These are phyloP conservation scores for Siniperca scherzeri DNA, from an alignment of 2,797 vertebrate genomes.

Conservation along the genomic window DNA sequence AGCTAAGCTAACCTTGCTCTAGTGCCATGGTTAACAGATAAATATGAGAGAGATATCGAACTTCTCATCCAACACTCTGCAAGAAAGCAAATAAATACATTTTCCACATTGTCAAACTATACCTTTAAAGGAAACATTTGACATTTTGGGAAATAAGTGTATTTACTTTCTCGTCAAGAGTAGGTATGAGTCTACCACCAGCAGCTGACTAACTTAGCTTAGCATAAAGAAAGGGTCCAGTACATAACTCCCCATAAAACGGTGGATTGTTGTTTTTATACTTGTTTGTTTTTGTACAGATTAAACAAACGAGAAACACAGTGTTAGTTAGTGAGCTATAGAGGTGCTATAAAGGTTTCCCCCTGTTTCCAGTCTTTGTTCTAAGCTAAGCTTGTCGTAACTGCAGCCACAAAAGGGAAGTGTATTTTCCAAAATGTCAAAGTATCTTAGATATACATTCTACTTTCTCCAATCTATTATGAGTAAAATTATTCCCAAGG, in stretches of 20 bases:
- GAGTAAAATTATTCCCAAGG: not conserved
- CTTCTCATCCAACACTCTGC: not conserved
- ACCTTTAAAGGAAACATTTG: not conserved
- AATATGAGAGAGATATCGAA: not conserved
- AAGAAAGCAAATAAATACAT: not conserved
- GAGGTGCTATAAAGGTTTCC: too few species aligned
- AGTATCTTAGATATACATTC: not conserved
- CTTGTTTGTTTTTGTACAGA: not conserved
- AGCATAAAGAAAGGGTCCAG: not conserved
- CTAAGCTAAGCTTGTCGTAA: too few species aligned
- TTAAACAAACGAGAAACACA: not conserved
- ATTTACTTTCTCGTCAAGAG: not conserved
- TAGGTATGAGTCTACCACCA: not conserved
- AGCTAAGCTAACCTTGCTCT: not conserved
- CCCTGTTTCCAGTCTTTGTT: not conserved
- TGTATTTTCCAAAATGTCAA: too few species aligned
- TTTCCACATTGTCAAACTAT: not conserved
- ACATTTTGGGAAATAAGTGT: not conserved
- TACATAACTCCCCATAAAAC: not conserved
- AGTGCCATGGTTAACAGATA: not conserved
- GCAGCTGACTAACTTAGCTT: not conserved
- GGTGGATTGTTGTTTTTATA: not conserved
- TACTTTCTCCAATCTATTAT: not conserved
- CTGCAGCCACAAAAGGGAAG: too few species aligned
- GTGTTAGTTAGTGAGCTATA: not conserved